phyloP scores from a whole-genome alignment of 1,140 invertebrate genomes.

The Drosophila melanogaster region Release_6_plus_ISO1_MT NC_004354.4:16006001-16006500 shows the following conservation, averaged over 20 bases:
- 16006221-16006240: conserved; percentile 34
- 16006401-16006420: conserved; percentile 62
- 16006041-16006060: too few species aligned
- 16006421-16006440: conserved; percentile 30
- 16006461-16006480: not conserved
- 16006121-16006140: not conserved
- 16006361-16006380: conserved; percentile 59
- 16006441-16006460: not conserved
- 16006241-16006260: conserved; percentile 20
- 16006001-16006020: too few species aligned
- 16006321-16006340: conserved; percentile 54
- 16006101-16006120: too few species aligned
- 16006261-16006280: conserved; percentile 8
- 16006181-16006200: not conserved
- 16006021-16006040: too few species aligned
- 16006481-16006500: not conserved
- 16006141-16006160: not conserved
- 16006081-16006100: too few species aligned
- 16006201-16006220: not conserved
- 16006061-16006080: too few species aligned
- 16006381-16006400: conserved; percentile 56
- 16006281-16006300: conserved; percentile 47
- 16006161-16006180: not conserved
- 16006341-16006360: conserved; percentile 50
- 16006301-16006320: conserved; percentile 49